Evolutionary conservation across 2,888 invertebrate species (phyloP).

Genomic region (Blomia tropicalis): DNA sequence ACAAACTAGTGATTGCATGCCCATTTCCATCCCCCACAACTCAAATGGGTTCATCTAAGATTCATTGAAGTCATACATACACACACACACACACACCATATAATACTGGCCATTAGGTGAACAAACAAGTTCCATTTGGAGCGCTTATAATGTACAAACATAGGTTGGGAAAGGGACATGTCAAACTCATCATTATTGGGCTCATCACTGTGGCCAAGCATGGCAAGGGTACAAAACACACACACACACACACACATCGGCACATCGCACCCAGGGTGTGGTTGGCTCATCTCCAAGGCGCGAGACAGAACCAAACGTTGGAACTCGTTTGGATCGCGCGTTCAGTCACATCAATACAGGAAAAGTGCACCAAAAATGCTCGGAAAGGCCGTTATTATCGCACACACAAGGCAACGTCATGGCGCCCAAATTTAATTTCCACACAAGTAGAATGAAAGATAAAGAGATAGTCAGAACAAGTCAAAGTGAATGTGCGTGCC

Average conservation of each 20-base stretch:
- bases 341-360: background rate
- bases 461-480: background rate
- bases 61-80: background rate
- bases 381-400: background rate
- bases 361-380: background rate
- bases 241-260: no score
- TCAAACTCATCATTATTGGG: background rate
- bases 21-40: no score
- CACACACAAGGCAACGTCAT: no score
- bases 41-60: no score
- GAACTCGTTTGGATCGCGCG: background rate
- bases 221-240: no score
- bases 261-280: background rate
- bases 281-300: no score
- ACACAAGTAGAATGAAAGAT: background rate
- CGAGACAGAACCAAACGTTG: no score
- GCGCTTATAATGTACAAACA: no score
- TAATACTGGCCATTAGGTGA: background rate
- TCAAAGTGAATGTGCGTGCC: slow-evolving; percentile 3
- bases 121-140: background rate
- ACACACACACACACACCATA: background rate
- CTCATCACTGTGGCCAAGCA: background rate
- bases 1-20: no score
- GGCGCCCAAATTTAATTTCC: background rate
- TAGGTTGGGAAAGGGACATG: background rate